These are phyloP conservation scores for Lycorma delicatula DNA, from an alignment of 1,140 invertebrate species.

Conservation along the genomic window DNA sequence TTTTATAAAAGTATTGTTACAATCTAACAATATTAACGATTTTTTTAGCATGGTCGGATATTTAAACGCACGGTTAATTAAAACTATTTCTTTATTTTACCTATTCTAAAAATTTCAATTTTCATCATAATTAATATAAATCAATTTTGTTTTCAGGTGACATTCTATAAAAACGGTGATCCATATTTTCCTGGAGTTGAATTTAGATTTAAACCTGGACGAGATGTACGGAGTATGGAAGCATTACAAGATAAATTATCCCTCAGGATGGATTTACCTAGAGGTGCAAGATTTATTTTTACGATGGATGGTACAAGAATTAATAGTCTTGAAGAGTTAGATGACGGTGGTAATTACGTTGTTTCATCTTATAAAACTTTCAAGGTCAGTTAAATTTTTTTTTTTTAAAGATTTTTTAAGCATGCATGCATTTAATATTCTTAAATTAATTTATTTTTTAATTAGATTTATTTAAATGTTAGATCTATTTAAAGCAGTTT, in stretches of 20 bases:
- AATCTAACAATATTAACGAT: too few relatives aligned
- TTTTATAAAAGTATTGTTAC: too few relatives aligned
- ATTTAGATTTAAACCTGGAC: slow-evolving; percentile 77
- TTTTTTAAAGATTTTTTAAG: not conserved
- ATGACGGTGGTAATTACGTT: slow-evolving; percentile 84
- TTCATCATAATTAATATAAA: too few relatives aligned
- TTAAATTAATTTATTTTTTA: not conserved
- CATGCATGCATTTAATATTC: not conserved
- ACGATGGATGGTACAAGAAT: slow-evolving; percentile 81
- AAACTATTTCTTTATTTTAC: too few relatives aligned
- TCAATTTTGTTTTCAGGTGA: slow-evolving; percentile 49
- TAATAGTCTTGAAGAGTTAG: slow-evolving; percentile 72
- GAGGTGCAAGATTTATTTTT: slow-evolving; percentile 82
- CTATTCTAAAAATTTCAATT: too few relatives aligned
- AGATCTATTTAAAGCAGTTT: too few relatives aligned
- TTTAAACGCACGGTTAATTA: too few relatives aligned
- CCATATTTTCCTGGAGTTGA: slow-evolving; percentile 82
- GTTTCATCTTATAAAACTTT: slow-evolving; percentile 87
- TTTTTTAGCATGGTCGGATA: too few relatives aligned
- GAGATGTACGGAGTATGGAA: slow-evolving; percentile 80
- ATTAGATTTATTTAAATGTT: too few relatives aligned
- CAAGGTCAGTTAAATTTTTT: slow-evolving; percentile 78
- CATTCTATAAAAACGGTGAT: slow-evolving; percentile 90
- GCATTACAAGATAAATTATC: slow-evolving; percentile 76
- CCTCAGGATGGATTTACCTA: slow-evolving; percentile 67